A percentile compares a stretch with the other conserved stretches of the same genome.
phyloP scores from a whole-genome alignment of 1,140 invertebrate species.

The Pygmarrhopalites habei region DNA sequence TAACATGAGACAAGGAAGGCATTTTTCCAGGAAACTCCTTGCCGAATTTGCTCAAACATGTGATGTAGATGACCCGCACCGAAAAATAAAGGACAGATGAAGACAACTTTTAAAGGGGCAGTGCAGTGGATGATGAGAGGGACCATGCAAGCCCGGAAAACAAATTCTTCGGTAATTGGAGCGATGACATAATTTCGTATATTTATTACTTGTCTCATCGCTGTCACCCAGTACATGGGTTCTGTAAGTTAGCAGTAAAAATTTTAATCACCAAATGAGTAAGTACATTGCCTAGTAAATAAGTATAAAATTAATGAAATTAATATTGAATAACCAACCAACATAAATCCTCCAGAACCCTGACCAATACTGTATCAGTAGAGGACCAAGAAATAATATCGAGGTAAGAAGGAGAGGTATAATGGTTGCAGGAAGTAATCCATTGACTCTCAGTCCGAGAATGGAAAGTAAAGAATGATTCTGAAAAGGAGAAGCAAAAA shows the following conservation, averaged over 20 bases:
- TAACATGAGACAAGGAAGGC: slow-evolving; percentile 62
- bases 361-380: slow-evolving; percentile 62
- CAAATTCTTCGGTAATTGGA: slow-evolving; percentile 89
- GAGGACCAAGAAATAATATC: slow-evolving; percentile 74
- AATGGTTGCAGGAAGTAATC: slow-evolving; percentile 62
- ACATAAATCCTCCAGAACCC: slow-evolving; percentile 61
- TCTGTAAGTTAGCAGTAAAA: too few relatives aligned
- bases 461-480: slow-evolving; percentile 54
- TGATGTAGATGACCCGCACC: slow-evolving; percentile 90
- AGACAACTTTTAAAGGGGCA: slow-evolving; percentile 62
- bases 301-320: slow-evolving; percentile 28
- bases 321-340: slow-evolving; percentile 47
- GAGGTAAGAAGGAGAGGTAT: slow-evolving; percentile 73
- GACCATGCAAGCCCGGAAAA: slow-evolving; percentile 89
- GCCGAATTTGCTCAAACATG: slow-evolving; percentile 61
- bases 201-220: slow-evolving; percentile 68
- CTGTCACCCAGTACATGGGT: slow-evolving; percentile 64
- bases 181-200: slow-evolving; percentile 82
- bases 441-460: slow-evolving; percentile 65
- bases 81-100: slow-evolving; percentile 85
- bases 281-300: too few relatives aligned
- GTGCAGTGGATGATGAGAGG: slow-evolving; percentile 78
- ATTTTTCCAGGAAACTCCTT: slow-evolving; percentile 57
- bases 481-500: slow-evolving; percentile 8
- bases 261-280: too few relatives aligned